Evolutionary conservation across 1,140 invertebrate genomes (phyloP), one percentile per base, ranked within the genome.

Genomic region (Latrodectus geometricus): DNA sequence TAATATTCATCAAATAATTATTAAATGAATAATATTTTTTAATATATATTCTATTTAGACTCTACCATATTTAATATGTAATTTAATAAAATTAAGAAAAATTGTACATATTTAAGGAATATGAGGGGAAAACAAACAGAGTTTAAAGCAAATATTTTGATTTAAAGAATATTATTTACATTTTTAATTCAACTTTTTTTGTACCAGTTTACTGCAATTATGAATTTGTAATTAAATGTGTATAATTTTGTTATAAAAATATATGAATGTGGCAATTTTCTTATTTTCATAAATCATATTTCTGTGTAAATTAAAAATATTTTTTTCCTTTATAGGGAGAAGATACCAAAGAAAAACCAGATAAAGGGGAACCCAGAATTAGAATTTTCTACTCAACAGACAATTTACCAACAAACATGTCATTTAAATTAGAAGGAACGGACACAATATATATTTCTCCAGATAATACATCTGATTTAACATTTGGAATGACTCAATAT

Each of bases 401-500:
- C 15, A 68, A 23, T 84, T 69, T 70, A 50, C 49, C n/a, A 35
- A 66, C 23, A 21, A 84, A 76, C 56, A 14, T 72, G 12, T 66
- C 81, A 68, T 68, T 84, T 84, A 66, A 52, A 66, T 49, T 84
- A 49, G 17, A 61, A 9, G 15, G 11, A 52, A 12, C 0, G 8
- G 14, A 9, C 54, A 35, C 9, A 52, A 52, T 50, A 3, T 75
- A 50, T 17, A 21, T n/a, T 52, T 52, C 49, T 35, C 21, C 79
- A 68, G 65, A 79, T 72, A 11, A 48, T 72, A 9, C 9, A 35
- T 14, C 12, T 35, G 48, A 50, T 23, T 12, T 12, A n/a, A 75
- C 21, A 76, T 75, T n/a, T 72, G 83, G 83, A 48, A 23, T 23
- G 15, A 86, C 83, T 8, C 74, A 77, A 48, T 86, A 86, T 23